Percentiles rank a stretch among this genome's conserved stretches.
These are phyloP conservation scores for Osmerus mordax DNA, from an alignment of 2,113 vertebrate genomes.

Conservation along the genomic window DNA sequence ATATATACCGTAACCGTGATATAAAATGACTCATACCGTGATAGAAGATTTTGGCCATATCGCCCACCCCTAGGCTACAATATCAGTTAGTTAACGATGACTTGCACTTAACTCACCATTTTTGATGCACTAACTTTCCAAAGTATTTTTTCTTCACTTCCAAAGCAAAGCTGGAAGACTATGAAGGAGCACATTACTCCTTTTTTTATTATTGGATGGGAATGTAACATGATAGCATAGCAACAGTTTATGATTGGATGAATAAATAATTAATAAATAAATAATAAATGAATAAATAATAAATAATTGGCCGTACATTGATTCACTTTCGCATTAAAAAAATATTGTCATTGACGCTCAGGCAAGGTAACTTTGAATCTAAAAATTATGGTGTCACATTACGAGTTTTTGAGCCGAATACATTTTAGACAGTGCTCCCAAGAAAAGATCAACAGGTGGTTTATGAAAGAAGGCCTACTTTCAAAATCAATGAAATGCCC, in stretches of 20 bases:
- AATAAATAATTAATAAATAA: too few relatives aligned
- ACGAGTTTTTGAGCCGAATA: conserved; percentile 1
- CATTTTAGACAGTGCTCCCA: conserved; percentile 1
- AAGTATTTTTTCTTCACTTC: not conserved
- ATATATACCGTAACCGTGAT: too few relatives aligned
- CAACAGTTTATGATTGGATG: not conserved
- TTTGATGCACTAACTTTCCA: not conserved
- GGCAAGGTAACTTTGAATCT: not conserved
- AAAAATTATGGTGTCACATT: not conserved
- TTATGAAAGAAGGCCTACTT: conserved; percentile 2
- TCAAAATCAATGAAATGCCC: not conserved
- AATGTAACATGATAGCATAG: not conserved
- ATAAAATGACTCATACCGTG: too few relatives aligned
- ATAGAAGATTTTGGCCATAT: too few relatives aligned
- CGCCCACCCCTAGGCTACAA: too few relatives aligned
- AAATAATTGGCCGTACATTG: too few relatives aligned
- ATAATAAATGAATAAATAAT: too few relatives aligned
- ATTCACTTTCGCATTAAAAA: too few relatives aligned
- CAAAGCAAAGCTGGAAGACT: not conserved
- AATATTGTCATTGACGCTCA: not conserved
- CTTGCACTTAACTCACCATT: not conserved
- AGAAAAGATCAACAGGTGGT: not conserved
- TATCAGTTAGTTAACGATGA: not conserved
- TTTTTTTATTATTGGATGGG: conserved; percentile 6
- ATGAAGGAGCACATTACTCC: not conserved